Base-by-base conservation (phyloP, 2,113 vertebrate genomes). In the Corapipo altera region DNA sequence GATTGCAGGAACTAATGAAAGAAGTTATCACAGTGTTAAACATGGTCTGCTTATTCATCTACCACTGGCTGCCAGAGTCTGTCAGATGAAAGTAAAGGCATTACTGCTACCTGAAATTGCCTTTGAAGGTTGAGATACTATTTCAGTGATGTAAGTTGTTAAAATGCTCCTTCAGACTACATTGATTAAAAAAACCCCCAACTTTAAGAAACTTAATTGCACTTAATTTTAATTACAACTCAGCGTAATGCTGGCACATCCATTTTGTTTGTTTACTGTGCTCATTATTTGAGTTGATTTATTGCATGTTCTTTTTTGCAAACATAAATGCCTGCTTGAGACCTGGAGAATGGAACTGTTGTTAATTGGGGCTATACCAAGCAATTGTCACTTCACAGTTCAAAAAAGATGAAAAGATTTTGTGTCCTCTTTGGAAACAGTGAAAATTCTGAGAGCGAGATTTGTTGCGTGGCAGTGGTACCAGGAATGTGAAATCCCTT, bases 161-260 rank as follows among this genome's bases (percentile, higher is more conserved):
- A 10, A 88, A 44, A 41, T 85, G 49, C 44, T 72, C 11, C 24
- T 85, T 91, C 49, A 72, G 41, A 79, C 54, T 61, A 27, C 66
- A 22, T 23, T 9, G 13, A 39, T 78, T 49, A 35, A 58, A 58
- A n/a, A 27, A 27, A n/a, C n/a, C n/a, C n/a, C n/a, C n/a, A 18
- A 67, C 43, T 58, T 66, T 6, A 85, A 43, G 58, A 73, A 91
- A 71, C 21, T 80, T 72, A 74, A 75, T 62, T 91, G 32, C 0
- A 7, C 28, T 41, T 72, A 55, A 37, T 73, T 44, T 92, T 57
- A 82, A 51, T 83, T 87, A 54, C 33, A 21, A 8, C 52, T 85
- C 12, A 16, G 22, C 0, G 0, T 65, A 15, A 16, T 30, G 20
- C 27, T 76, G 80, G 27, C 10, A 15, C 28, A 70, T 70, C 28